phyloP scores from a whole-genome alignment of 2,888 invertebrate genomes.

The Nudaria mundana region DNA sequence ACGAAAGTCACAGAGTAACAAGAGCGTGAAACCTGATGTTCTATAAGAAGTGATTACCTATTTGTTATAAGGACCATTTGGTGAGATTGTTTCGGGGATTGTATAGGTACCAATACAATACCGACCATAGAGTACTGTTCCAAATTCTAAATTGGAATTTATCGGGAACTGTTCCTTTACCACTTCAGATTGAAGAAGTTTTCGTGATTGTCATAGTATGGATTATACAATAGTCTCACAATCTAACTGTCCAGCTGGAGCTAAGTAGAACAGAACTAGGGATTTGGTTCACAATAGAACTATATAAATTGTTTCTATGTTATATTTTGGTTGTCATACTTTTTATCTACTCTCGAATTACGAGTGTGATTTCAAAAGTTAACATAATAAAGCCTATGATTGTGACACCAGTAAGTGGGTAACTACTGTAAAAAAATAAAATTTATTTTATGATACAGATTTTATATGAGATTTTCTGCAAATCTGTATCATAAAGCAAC shows the following conservation, averaged over 20 bases:
- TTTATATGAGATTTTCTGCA: no score
- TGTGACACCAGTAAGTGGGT: no score
- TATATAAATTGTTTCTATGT: no score
- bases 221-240: slow-evolving; percentile 3
- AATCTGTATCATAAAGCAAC: no score
- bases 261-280: no score
- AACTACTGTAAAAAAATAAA: no score
- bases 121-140: slow-evolving; percentile 4
- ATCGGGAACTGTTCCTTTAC: slow-evolving; percentile 9
- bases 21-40: neutral
- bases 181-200: slow-evolving; percentile 4
- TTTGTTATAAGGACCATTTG: slow-evolving; percentile 1
- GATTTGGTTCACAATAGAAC: no score
- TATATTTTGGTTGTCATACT: no score
- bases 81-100: slow-evolving; percentile 6
- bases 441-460: no score
- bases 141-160: slow-evolving; percentile 15
- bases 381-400: no score
- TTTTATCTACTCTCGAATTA: no score
- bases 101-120: slow-evolving; percentile 8
- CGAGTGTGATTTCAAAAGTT: no score
- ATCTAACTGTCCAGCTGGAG: neutral
- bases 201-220: slow-evolving; percentile 2
- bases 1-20: neutral
- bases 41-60: neutral